Percentiles rank a stretch among this genome's conserved stretches.
Conservation (phyloP, 2,113 vertebrate genomes). For the Neolamprologus fasciatus region DNA sequence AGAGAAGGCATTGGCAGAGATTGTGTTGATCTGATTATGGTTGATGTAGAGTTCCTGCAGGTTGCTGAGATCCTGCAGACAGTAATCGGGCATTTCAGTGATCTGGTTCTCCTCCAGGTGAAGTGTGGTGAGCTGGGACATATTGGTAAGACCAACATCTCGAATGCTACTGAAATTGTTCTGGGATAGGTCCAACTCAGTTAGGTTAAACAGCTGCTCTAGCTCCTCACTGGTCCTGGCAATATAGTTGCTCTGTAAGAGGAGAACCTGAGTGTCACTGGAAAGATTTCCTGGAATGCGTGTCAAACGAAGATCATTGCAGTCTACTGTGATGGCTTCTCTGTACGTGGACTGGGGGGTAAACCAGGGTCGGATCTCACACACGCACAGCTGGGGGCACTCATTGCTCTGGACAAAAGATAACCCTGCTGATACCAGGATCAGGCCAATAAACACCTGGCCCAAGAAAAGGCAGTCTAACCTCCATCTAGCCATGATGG, state of each 20-base stretch:
- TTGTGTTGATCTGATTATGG: conserved; percentile 94
- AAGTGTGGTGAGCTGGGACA: conserved; percentile 92
- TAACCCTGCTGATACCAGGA: conserved; percentile 68
- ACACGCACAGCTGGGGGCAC: conserved; percentile 94
- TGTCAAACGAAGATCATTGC: conserved; percentile 94
- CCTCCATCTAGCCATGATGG: conserved; percentile 77
- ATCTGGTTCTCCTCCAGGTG: conserved; percentile 98
- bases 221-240: conserved; percentile 85
- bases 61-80: conserved; percentile 87
- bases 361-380: conserved; percentile 96
- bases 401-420: conserved; percentile 77
- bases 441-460: conserved; percentile 71
- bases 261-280: conserved; percentile 93
- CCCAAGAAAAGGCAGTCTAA: conserved; percentile 53
- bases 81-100: conserved; percentile 87
- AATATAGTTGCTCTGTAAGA: conserved; percentile 97
- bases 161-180: conserved; percentile 92
- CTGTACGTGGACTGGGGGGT: conserved; percentile 97
- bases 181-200: conserved; percentile 93
- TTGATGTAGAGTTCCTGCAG: conserved; percentile 98
- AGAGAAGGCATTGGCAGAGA: conserved; percentile 86
- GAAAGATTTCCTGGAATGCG: conserved; percentile 91
- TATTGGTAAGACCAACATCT: conserved; percentile 88
- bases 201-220: conserved; percentile 91
- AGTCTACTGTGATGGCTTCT: conserved; percentile 95